A percentile compares a stretch with the other conserved stretches of the same genome.
Evolutionary conservation across 2,797 vertebrate genomes (phyloP).

Genomic region (Philypnodon macrostomus): DNA sequence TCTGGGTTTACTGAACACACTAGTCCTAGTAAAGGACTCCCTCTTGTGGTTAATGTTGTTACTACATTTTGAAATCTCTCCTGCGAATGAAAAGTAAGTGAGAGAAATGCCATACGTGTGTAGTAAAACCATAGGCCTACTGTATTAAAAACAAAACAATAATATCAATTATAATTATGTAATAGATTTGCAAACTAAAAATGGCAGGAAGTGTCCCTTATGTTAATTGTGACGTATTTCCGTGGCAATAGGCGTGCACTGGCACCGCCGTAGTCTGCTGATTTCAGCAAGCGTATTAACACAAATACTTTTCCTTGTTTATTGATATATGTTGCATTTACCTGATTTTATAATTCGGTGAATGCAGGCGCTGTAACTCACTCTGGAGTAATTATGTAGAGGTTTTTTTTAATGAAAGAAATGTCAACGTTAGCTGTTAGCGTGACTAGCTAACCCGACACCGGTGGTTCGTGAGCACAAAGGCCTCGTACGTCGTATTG

Average conservation of each 20-base stretch:
- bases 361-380: rapidly evolving
- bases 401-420: conserved; percentile 7
- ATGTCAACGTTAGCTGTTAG: conserved; percentile 46
- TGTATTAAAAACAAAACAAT: too few species aligned
- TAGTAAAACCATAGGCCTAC: too few species aligned
- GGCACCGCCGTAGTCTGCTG: too few species aligned
- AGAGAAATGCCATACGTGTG: too few species aligned
- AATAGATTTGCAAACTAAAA: too few species aligned
- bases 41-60: conserved; percentile 49
- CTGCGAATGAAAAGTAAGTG: too few species aligned
- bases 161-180: too few species aligned
- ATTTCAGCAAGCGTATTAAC: too few species aligned
- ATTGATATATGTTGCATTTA: rapidly evolving
- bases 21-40: conserved; percentile 51
- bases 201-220: too few species aligned
- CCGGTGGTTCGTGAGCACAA: conserved; percentile 43
- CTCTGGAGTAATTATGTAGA: conserved; percentile 15
- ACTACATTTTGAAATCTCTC: too few species aligned
- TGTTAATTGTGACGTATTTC: conserved; percentile 31
- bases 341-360: background rate
- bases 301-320: too few species aligned
- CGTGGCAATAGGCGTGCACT: too few species aligned
- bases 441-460: conserved; percentile 4
- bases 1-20: background rate
- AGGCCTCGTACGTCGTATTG: conserved; percentile 34